A percentile compares a stretch with the other conserved stretches of the same genome.
Evolutionary conservation across 2,888 invertebrate genomes (phyloP).

Genomic region (Diabrotica balteata): DNA sequence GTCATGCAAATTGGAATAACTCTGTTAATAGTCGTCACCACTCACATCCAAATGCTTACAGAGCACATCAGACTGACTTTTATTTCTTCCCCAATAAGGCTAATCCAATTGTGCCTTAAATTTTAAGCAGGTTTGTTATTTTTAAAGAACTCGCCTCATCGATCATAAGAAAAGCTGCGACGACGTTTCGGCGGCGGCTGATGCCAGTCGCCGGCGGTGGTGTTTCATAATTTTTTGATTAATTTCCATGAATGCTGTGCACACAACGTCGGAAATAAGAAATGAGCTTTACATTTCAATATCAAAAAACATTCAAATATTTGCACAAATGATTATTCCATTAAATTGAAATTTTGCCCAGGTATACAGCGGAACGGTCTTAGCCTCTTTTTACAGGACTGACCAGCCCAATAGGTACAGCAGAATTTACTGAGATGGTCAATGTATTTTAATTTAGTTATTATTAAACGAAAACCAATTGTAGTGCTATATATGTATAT

Average conservation of each 20-base stretch:
- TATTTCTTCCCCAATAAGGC: constrained; percentile 36
- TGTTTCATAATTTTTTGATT: constrained; percentile 60
- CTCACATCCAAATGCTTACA: background rate
- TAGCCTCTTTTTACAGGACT: background rate
- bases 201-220: constrained; percentile 48
- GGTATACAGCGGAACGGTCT: constrained; percentile 48
- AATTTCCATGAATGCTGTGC: constrained; percentile 59
- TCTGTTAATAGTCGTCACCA: background rate
- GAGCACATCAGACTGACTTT: too few relatives aligned
- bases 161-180: constrained; percentile 48
- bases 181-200: constrained; percentile 46
- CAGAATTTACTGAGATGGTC: too few relatives aligned
- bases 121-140: constrained; percentile 50
- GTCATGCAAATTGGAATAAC: too few relatives aligned
- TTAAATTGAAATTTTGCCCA: constrained; percentile 63
- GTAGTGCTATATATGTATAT: too few relatives aligned
- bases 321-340: constrained; percentile 64
- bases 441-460: too few relatives aligned
- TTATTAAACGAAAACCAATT: too few relatives aligned
- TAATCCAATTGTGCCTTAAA: constrained; percentile 49
- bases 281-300: constrained; percentile 60
- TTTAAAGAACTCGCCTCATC: constrained; percentile 50
- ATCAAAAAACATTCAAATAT: constrained; percentile 63
- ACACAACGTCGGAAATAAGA: constrained; percentile 55
- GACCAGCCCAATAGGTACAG: too few relatives aligned